These are phyloP conservation scores for Zaprionus inermis DNA, from an alignment of 1,140 invertebrate genomes.

Conservation along the genomic window DNA sequence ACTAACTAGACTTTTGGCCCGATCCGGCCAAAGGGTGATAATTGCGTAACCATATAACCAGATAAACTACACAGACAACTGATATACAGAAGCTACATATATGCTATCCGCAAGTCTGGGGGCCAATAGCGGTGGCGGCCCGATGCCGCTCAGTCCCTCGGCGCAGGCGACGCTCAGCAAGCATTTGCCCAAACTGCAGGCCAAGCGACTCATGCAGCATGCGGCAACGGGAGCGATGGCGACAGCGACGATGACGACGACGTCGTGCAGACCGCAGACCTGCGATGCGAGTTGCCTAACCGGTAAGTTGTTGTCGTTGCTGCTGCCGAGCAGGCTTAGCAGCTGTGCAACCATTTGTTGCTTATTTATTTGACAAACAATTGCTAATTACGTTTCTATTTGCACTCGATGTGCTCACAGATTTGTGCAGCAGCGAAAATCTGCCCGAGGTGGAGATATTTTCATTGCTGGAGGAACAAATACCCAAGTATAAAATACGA, in stretches of 20 bases:
- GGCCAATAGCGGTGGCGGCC: conserved; percentile 73
- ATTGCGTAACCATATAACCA: conserved; percentile 5
- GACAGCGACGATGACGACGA: conserved; percentile 7
- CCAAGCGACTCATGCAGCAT: conserved; percentile 77
- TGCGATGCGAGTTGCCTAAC: conserved; percentile 77
- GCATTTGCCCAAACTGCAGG: conserved; percentile 76
- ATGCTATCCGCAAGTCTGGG: conserved; percentile 76
- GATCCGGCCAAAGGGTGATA: conserved; percentile 12
- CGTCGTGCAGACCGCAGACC: conserved; percentile 62
- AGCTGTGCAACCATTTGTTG: conserved; percentile 7
- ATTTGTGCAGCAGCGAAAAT: conserved; percentile 94
- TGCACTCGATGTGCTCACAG: conserved; percentile 86
- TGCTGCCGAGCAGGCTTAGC: background rate
- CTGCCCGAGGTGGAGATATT: conserved; percentile 97
- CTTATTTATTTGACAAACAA: conserved; percentile 31
- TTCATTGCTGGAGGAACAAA: conserved; percentile 96
- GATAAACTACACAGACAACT: conserved; percentile 29
- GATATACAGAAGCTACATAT: conserved; percentile 48
- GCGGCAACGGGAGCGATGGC: conserved; percentile 20
- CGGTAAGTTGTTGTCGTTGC: conserved; percentile 48
- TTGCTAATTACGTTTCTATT: conserved; percentile 65
- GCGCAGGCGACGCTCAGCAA: conserved; percentile 83
- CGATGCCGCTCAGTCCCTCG: conserved; percentile 77
- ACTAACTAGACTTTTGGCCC: conserved; percentile 40
- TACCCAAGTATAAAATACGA: conserved; percentile 96